Percentiles rank a stretch among this genome's conserved stretches.
Conservation (phyloP, 2,888 invertebrate genomes). For the Spodoptera picta region DNA sequence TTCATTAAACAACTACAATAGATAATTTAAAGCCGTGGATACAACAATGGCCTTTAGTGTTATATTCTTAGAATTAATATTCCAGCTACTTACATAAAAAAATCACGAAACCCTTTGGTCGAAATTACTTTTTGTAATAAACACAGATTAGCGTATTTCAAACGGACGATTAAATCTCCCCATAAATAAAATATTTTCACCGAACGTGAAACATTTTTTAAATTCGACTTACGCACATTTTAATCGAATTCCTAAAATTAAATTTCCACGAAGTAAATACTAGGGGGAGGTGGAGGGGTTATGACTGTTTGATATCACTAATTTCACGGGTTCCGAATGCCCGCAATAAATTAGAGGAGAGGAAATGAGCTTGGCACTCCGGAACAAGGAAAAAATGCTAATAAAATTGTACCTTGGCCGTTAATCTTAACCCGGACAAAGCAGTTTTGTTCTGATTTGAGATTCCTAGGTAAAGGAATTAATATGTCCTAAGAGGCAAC, state of each 20-base stretch:
- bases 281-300: conserved; percentile 60
- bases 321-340: conserved; percentile 76
- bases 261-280: conserved; percentile 70
- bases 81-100: conserved; percentile 37
- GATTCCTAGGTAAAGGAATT: conserved; percentile 60
- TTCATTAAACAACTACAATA: no score
- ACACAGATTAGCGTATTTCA: conserved; percentile 48
- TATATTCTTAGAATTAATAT: conserved; percentile 9
- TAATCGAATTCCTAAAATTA: conserved; percentile 70
- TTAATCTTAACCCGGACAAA: conserved; percentile 81
- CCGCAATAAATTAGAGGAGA: conserved; percentile 81
- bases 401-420: conserved; percentile 84
- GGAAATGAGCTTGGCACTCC: conserved; percentile 83
- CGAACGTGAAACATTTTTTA: conserved; percentile 47
- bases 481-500: conserved; percentile 69
- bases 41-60: no score
- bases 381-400: conserved; percentile 86
- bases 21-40: no score
- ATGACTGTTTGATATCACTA: conserved; percentile 81
- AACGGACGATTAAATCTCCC: conserved; percentile 45
- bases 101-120: conserved; percentile 35
- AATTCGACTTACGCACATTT: conserved; percentile 53
- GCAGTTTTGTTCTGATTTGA: conserved; percentile 79
- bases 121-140: conserved; percentile 52
- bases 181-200: conserved; percentile 35